phyloP scores from a whole-genome alignment of 2,113 vertebrate species.

The Zosterops lateralis region DNA sequence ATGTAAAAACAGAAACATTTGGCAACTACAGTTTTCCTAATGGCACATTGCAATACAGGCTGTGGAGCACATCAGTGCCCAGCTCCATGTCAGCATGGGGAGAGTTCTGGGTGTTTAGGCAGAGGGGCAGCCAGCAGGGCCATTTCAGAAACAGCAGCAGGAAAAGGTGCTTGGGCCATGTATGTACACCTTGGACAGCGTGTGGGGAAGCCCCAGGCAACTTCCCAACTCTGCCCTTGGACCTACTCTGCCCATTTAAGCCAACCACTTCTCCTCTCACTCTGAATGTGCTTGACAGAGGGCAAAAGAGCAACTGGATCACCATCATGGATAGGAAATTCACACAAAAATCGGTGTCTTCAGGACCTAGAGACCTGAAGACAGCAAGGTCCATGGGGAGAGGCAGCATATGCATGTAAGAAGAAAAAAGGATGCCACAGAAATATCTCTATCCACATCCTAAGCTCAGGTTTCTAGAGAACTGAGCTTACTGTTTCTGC shows the following conservation, averaged over 20 bases:
- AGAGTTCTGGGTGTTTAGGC: not conserved
- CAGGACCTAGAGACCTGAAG: not conserved
- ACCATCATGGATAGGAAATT: not conserved
- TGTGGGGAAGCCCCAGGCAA: not conserved
- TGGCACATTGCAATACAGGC: not conserved
- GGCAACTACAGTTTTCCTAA: not conserved
- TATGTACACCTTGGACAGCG: too few relatives aligned
- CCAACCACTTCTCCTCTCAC: not conserved
- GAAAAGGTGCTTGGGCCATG: not conserved
- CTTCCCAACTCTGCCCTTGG: not conserved
- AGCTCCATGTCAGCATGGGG: not conserved
- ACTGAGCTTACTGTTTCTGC: not conserved
- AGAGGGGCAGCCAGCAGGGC: not conserved
- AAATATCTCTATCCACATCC: not conserved
- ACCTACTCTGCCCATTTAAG: not conserved
- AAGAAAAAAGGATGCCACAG: not conserved
- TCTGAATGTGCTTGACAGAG: not conserved
- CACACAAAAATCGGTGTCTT: not conserved
- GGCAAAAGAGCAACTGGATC: not conserved
- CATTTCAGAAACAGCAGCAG: not conserved
- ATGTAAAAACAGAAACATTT: slow-evolving; percentile 25
- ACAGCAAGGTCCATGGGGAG: not conserved
- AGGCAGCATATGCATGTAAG: accelerated
- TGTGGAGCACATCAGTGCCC: not conserved
- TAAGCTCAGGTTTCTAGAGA: not conserved